These are phyloP conservation scores for Rhopalosiphum maidis DNA, from an alignment of 1,140 invertebrate species.

Conservation along the genomic window DNA sequence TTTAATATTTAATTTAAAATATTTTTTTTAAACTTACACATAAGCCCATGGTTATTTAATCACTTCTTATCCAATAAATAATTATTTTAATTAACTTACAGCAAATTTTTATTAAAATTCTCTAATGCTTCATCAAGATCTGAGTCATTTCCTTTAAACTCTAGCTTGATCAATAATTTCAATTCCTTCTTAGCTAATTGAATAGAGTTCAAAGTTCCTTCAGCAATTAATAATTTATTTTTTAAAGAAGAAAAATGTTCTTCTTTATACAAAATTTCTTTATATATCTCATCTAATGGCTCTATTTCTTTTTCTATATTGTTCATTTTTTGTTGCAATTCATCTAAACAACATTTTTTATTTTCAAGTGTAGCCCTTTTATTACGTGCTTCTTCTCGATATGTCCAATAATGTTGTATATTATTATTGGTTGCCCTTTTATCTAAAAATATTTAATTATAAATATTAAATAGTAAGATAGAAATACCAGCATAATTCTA, in stretches of 20 bases:
- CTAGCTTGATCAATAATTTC: slow-evolving; percentile 67
- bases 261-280: slow-evolving; percentile 59
- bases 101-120: slow-evolving; percentile 64
- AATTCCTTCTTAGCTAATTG: slow-evolving; percentile 62
- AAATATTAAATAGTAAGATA: not conserved
- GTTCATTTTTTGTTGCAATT: slow-evolving; percentile 60
- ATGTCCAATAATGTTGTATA: slow-evolving; percentile 66
- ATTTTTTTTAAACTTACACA: too few relatives aligned
- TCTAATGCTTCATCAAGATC: slow-evolving; percentile 71
- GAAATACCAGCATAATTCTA: not conserved
- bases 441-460: slow-evolving; percentile 49
- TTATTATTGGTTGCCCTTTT: slow-evolving; percentile 64
- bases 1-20: too few relatives aligned
- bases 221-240: slow-evolving; percentile 64
- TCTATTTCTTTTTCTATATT: slow-evolving; percentile 67
- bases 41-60: not conserved
- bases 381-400: slow-evolving; percentile 67
- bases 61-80: not conserved
- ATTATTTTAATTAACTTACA: slow-evolving; percentile 61
- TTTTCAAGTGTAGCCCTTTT: slow-evolving; percentile 68
- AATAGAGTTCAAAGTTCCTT: slow-evolving; percentile 64
- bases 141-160: slow-evolving; percentile 69
- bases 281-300: slow-evolving; percentile 68
- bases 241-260: slow-evolving; percentile 60
- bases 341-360: slow-evolving; percentile 68